A percentile compares a stretch with the other conserved stretches of the same genome.
These are phyloP conservation scores for Conus canariensis DNA, from an alignment of 2,888 invertebrate species.

Conservation along the genomic window DNA sequence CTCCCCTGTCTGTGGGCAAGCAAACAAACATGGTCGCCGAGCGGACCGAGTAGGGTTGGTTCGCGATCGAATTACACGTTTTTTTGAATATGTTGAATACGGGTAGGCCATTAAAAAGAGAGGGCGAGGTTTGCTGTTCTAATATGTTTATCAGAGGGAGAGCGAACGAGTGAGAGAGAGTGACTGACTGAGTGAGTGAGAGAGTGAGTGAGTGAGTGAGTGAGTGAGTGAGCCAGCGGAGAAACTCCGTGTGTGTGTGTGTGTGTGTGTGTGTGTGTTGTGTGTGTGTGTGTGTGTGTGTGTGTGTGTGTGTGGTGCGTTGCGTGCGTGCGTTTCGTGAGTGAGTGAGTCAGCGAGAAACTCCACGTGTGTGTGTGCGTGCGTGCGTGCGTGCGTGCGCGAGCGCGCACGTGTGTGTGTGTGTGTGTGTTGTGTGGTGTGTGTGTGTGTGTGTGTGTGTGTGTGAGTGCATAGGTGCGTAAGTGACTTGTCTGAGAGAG, in stretches of 20 bases:
- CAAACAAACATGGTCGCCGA: constrained; percentile 36
- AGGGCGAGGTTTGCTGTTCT: not conserved
- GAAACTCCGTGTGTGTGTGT: not conserved
- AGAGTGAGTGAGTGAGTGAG: no score
- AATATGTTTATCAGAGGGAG: not conserved
- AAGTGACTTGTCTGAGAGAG: no score
- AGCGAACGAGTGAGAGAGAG: not conserved
- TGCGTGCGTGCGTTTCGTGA: no score
- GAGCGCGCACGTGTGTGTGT: no score
- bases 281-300: no score
- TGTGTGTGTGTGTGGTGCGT: no score
- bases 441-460: no score
- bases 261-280: no score
- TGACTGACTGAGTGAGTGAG: not conserved
- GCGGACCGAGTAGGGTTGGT: not conserved
- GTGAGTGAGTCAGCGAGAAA: not conserved
- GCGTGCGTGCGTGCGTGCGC: no score
- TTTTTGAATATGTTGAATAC: constrained; percentile 10
- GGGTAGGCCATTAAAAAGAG: not conserved
- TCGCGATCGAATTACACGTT: constrained; percentile 15
- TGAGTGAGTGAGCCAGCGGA: not conserved
- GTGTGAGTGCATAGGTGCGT: no score
- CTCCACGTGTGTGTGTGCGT: no score
- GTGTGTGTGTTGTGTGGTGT: no score
- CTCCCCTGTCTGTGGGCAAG: constrained; percentile 31